These are phyloP conservation scores for Heliopora coerulea DNA, from an alignment of 92 coral and sea anemone species.

Conservation along the genomic window DNA sequence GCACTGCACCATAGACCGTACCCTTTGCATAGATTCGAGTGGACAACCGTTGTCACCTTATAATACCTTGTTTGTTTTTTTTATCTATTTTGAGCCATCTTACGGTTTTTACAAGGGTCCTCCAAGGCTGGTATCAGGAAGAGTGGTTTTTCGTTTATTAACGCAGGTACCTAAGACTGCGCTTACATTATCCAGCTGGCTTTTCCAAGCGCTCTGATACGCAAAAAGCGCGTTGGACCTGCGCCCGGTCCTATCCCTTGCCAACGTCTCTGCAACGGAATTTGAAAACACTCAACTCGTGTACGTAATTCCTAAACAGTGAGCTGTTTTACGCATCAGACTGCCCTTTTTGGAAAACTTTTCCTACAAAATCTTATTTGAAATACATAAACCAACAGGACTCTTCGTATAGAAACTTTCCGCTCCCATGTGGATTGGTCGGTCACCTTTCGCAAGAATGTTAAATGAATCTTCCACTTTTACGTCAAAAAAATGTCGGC, in stretches of 20 bases:
- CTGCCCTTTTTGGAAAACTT: conserved; percentile 50
- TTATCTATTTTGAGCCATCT: too few species aligned
- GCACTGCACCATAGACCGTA: too few species aligned
- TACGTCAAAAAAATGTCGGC: neutral
- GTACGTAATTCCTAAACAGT: conserved; percentile 49
- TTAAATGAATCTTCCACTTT: conserved; percentile 19
- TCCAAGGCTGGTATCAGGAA: too few species aligned
- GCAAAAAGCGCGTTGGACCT: conserved; percentile 48
- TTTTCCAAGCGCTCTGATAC: conserved; percentile 44
- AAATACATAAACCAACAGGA: conserved; percentile 16
- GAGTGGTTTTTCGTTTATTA: conserved; percentile 14
- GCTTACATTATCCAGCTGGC: conserved; percentile 51
- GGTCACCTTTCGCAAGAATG: conserved; percentile 41
- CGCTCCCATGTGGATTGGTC: conserved; percentile 49
- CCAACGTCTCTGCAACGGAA: conserved; percentile 44
- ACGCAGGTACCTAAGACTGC: conserved; percentile 10
- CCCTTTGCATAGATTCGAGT: too few species aligned
- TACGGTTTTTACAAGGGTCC: too few species aligned
- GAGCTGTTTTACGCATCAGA: conserved; percentile 51
- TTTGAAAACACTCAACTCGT: conserved; percentile 46
- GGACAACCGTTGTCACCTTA: too few species aligned
- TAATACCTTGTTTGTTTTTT: too few species aligned
- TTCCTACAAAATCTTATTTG: conserved; percentile 43
- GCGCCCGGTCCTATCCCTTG: conserved; percentile 54
- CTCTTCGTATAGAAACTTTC: conserved; percentile 36